A percentile compares a stretch with the other conserved stretches of the same genome.
Evolutionary conservation across 2,113 vertebrate species (phyloP).

Genomic region (Taurulus bubalis): DNA sequence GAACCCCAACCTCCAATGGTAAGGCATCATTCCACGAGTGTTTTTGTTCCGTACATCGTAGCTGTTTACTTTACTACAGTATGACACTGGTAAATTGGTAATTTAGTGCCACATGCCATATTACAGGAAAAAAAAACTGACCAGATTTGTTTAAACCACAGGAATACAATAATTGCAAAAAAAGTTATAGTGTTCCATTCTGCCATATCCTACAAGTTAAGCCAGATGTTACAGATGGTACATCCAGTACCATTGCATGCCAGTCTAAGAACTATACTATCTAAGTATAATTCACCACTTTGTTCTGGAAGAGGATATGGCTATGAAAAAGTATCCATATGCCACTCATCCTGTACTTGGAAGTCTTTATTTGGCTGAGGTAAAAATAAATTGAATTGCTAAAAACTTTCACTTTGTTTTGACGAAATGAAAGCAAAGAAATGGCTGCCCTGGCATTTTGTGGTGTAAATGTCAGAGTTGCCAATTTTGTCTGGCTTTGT

Average conservation of each 20-base stretch:
- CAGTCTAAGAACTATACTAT: neutral
- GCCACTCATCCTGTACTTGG: neutral
- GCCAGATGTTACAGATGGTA: neutral
- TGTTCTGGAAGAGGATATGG: neutral
- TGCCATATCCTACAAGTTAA: neutral
- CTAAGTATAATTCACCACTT: neutral
- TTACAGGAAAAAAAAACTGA: neutral
- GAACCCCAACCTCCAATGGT: slow-evolving; percentile 91
- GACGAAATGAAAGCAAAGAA: slow-evolving; percentile 25
- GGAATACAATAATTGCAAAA: neutral
- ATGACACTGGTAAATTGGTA: neutral
- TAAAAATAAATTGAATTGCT: neutral
- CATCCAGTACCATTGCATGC: neutral
- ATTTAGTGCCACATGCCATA: neutral
- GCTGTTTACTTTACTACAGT: neutral
- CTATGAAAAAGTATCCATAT: neutral
- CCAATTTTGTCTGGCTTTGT: slow-evolving; percentile 30
- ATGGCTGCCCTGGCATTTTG: slow-evolving; percentile 12
- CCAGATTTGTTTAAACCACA: neutral
- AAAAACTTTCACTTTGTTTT: slow-evolving; percentile 15
- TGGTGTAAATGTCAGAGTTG: slow-evolving; percentile 24
- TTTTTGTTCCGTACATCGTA: neutral
- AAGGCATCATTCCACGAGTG: slow-evolving; percentile 63
- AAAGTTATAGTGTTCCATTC: neutral
- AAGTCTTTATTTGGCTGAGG: neutral